phyloP scores from a whole-genome alignment of 2,888 invertebrate genomes.

The Hirudinaria manillensis region DNA sequence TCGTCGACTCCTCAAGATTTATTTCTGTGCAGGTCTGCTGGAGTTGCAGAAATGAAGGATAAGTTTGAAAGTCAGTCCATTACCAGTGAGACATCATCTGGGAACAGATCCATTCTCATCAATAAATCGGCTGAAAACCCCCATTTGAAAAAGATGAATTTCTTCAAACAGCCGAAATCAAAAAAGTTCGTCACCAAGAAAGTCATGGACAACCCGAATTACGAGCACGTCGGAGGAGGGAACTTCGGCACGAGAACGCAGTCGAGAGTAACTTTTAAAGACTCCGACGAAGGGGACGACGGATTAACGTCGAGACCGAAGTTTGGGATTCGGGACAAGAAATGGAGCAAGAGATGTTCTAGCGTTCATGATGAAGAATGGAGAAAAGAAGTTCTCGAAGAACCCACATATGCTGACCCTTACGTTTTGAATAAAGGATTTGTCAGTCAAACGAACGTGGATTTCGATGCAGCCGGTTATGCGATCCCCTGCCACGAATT shows the following conservation, averaged over 20 bases:
- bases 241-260: background rate
- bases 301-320: background rate
- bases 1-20: slow-evolving; percentile 3
- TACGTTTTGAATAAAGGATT: background rate
- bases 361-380: slow-evolving; percentile 1
- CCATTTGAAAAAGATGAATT: background rate
- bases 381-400: background rate
- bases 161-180: background rate
- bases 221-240: background rate
- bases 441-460: background rate
- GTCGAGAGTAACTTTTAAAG: slow-evolving; percentile 5
- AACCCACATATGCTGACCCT: background rate
- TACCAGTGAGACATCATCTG: background rate
- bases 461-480: background rate
- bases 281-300: background rate
- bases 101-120: background rate
- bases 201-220: background rate
- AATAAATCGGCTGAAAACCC: background rate
- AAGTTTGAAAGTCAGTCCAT: slow-evolving; percentile 4
- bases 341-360: background rate
- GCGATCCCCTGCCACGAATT: background rate
- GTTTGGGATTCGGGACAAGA: background rate
- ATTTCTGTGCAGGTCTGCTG: background rate
- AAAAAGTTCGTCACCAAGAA: slow-evolving; percentile 11
- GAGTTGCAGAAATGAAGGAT: slow-evolving; percentile 11